phyloP scores from a whole-genome alignment of 1,140 invertebrate species.

The Tetragnatha versicolor region DNA sequence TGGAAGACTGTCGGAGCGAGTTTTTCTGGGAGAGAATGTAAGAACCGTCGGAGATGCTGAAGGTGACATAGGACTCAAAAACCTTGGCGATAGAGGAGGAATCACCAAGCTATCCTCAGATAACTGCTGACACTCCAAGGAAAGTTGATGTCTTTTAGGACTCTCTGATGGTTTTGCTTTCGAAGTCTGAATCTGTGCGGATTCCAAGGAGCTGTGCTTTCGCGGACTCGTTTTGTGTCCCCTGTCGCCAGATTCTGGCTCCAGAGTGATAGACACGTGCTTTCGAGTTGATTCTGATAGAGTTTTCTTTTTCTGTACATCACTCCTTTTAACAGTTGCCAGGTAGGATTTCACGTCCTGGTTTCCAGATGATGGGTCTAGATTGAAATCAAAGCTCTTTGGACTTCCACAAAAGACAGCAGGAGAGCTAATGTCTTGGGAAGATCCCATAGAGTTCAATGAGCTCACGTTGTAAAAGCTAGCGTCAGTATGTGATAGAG shows the following conservation, averaged over 20 bases:
- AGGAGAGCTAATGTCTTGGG: slow-evolving; percentile 40
- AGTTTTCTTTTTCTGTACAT: slow-evolving; percentile 1
- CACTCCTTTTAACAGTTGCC: neutral
- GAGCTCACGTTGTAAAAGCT: slow-evolving; percentile 39
- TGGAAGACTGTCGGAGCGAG: slow-evolving; percentile 42
- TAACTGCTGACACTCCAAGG: neutral
- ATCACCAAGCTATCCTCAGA: neutral
- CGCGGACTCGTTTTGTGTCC: slow-evolving; percentile 12
- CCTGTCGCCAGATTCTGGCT: neutral
- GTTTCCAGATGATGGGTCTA: slow-evolving; percentile 1
- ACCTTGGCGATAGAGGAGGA: neutral
- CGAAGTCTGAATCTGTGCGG: slow-evolving; percentile 24
- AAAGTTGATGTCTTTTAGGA: slow-evolving; percentile 38
- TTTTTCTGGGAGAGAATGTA: slow-evolving; percentile 42
- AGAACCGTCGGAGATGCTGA: neutral
- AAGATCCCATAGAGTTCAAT: slow-evolving; percentile 34
- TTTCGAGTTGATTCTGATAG: slow-evolving; percentile 16
- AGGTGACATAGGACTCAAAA: slow-evolving; percentile 2
- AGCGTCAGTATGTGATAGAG: slow-evolving; percentile 25
- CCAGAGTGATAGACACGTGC: slow-evolving; percentile 24
- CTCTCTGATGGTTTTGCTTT: slow-evolving; percentile 13
- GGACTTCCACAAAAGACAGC: slow-evolving; percentile 8
- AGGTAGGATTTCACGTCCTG: neutral
- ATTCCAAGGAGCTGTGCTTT: slow-evolving; percentile 36
- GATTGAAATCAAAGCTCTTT: slow-evolving; percentile 6